phyloP scores from a whole-genome alignment of 2,113 vertebrate species.

The Toxotes chatareus region DNA sequence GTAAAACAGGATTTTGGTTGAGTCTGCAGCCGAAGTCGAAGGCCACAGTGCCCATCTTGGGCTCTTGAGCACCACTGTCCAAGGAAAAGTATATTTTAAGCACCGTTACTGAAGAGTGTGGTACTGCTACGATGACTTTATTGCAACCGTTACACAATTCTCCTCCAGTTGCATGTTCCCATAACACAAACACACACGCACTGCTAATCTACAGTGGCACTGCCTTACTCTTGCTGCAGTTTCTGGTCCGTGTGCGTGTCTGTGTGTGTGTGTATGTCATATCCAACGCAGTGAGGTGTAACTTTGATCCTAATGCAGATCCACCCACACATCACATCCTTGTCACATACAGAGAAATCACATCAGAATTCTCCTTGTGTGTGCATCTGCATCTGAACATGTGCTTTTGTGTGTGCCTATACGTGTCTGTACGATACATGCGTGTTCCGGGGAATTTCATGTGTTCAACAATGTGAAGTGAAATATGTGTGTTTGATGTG shows the following conservation, averaged over 20 bases:
- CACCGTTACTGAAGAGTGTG: not conserved
- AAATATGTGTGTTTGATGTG: not conserved
- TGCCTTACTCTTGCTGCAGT: not conserved
- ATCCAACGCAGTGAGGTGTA: not conserved
- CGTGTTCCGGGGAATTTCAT: not conserved
- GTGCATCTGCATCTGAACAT: too few species aligned
- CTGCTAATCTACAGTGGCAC: not conserved
- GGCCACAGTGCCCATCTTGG: not conserved
- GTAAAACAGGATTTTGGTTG: not conserved
- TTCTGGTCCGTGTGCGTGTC: not conserved
- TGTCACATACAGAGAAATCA: not conserved
- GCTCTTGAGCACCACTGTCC: not conserved
- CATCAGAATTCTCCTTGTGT: too few species aligned
- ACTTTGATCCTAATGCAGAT: slow-evolving; percentile 11
- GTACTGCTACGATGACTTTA: not conserved
- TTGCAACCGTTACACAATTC: not conserved
- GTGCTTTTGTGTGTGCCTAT: too few species aligned
- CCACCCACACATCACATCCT: not conserved
- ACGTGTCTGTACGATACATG: not conserved
- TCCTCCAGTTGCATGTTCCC: not conserved
- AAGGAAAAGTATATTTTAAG: not conserved
- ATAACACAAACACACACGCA: not conserved
- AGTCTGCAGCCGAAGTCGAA: not conserved
- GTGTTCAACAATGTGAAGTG: not conserved
- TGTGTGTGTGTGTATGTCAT: slow-evolving; percentile 11